These are phyloP conservation scores for Harpagoxenus sublaevis DNA, from an alignment of 2,888 invertebrate genomes.

Conservation along the genomic window DNA sequence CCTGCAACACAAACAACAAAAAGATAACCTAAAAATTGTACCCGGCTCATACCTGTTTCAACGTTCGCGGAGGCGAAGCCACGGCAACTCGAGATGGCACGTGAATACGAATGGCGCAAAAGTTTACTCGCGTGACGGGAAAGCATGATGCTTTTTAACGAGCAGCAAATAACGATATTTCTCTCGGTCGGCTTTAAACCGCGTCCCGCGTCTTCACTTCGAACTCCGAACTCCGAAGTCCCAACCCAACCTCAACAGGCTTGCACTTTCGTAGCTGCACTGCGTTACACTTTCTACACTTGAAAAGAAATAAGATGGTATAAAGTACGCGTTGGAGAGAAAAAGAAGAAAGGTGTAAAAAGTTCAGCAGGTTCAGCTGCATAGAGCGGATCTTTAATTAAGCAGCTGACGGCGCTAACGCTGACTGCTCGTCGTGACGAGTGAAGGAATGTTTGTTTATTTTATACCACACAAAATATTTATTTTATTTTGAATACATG, in stretches of 20 bases:
- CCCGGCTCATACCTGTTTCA: constrained; percentile 33
- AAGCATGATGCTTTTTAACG: constrained; percentile 44
- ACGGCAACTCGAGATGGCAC: constrained; percentile 48
- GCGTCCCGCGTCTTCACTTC: not conserved
- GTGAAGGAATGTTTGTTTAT: not conserved
- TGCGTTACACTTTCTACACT: not conserved
- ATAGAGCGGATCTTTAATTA: too few species aligned
- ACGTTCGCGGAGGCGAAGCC: constrained; percentile 30
- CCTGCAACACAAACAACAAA: not conserved
- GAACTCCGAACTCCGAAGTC: too few species aligned
- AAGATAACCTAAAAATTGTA: constrained; percentile 9
- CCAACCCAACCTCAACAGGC: too few species aligned
- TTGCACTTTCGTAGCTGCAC: not conserved
- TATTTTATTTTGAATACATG: not conserved
- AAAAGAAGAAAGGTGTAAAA: not conserved
- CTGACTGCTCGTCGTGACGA: not conserved
- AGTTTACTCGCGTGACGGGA: constrained; percentile 19
- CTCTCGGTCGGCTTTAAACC: not conserved
- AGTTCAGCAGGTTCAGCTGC: too few species aligned
- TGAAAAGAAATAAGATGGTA: not conserved
- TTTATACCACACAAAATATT: not conserved
- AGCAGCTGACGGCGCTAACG: too few species aligned
- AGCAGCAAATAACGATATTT: not conserved
- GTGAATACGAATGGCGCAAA: constrained; percentile 43
- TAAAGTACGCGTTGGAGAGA: not conserved